Percentiles rank a stretch among this genome's conserved stretches.
phyloP scores from a whole-genome alignment of 1,140 invertebrate species.

The Diploscapter pachys region DNA sequence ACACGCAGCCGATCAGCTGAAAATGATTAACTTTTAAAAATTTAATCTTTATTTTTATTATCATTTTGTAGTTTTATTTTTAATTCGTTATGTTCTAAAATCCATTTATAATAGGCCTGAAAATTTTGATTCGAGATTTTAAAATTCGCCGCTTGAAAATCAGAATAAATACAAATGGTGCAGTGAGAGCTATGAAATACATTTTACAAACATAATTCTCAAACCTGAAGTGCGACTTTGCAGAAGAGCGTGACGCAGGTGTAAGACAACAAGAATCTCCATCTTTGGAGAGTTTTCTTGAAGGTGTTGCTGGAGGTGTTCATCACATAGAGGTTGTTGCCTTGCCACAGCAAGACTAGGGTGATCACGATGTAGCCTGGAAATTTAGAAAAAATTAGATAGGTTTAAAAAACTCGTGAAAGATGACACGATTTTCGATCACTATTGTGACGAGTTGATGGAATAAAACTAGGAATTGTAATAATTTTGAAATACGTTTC shows the following conservation, averaged over 20 bases:
- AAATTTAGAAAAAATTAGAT: no score
- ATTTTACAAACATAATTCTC: no score
- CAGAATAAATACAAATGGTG: no score
- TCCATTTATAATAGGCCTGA: no score
- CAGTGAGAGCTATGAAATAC: not conserved
- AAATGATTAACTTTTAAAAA: not conserved
- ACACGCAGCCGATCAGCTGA: constrained; percentile 51
- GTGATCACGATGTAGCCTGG: constrained; percentile 51
- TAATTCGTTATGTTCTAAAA: no score
- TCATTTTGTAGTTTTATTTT: no score
- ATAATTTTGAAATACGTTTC: not conserved
- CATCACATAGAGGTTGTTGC: constrained; percentile 58
- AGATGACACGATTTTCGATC: no score
- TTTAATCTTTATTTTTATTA: not conserved
- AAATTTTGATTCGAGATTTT: no score
- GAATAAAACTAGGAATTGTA: no score
- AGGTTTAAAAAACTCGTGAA: no score
- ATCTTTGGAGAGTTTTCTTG: constrained; percentile 36
- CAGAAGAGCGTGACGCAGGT: constrained; percentile 48
- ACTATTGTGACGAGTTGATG: no score
- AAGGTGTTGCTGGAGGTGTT: constrained; percentile 37
- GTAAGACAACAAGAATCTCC: constrained; percentile 50
- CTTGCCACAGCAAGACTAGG: constrained; percentile 57
- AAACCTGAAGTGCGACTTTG: constrained; percentile 54
- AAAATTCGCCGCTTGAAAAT: no score